A percentile compares a stretch with the other conserved stretches of the same genome.
phyloP scores from a whole-genome alignment of 2,113 vertebrate species.

The Pseudorectes ferrugineus region DNA sequence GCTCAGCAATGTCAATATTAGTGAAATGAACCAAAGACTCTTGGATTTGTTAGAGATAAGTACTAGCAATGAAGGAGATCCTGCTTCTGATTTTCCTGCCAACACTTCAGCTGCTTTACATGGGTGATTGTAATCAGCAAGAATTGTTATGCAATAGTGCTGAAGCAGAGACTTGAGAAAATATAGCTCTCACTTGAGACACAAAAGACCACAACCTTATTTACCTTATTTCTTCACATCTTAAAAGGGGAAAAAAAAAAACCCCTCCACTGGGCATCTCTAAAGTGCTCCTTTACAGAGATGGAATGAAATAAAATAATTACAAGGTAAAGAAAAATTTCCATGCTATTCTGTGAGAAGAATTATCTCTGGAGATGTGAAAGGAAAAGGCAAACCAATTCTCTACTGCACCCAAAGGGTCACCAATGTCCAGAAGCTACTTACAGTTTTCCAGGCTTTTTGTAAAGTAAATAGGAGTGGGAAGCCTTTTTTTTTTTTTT shows the following conservation, averaged over 20 bases:
- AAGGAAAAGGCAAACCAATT: background rate
- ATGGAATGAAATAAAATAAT: conserved; percentile 11
- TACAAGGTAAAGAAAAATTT: background rate
- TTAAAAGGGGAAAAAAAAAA: background rate
- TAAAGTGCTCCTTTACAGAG: background rate
- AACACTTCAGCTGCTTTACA: conserved; percentile 9
- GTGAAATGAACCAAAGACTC: background rate
- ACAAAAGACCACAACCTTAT: background rate
- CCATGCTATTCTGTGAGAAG: background rate
- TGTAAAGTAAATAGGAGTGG: background rate
- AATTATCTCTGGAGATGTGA: background rate
- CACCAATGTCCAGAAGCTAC: background rate
- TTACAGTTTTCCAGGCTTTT: background rate
- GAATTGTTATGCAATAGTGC: background rate
- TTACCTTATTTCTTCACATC: background rate
- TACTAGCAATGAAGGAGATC: background rate
- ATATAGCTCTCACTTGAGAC: background rate
- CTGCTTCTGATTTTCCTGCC: conserved; percentile 14
- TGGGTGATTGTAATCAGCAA: conserved; percentile 1
- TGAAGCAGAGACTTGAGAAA: conserved; percentile 16
- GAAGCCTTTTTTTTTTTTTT: background rate
- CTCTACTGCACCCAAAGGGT: background rate
- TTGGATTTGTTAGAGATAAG: background rate
- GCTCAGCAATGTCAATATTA: background rate
- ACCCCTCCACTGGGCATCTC: background rate